Conservation (phyloP, 2,888 invertebrate species). For the Digitonthophagus gazella region DNA sequence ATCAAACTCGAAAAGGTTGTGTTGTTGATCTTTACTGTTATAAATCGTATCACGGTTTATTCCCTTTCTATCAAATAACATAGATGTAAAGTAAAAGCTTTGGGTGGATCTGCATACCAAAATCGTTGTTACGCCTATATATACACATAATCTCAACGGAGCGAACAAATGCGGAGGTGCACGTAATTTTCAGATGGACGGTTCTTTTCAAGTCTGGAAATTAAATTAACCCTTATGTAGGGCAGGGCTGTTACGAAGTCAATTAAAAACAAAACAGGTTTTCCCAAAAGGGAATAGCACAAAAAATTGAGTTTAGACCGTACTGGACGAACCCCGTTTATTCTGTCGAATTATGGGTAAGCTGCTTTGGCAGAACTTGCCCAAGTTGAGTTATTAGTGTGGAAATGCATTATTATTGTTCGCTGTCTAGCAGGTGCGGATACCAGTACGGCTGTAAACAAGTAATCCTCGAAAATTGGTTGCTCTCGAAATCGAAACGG, state of each 20-base stretch:
- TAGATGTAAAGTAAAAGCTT: background rate
- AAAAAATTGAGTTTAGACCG: background rate
- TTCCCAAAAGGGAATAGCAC: background rate
- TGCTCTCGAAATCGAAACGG: background rate
- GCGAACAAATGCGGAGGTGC: background rate
- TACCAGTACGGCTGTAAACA: background rate
- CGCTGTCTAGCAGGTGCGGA: background rate
- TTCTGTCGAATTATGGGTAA: background rate
- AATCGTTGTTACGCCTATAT: too few species aligned
- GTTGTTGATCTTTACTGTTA: background rate
- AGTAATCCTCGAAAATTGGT: background rate
- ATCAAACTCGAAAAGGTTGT: background rate
- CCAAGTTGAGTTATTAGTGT: background rate
- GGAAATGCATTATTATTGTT: background rate
- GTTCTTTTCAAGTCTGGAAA: background rate
- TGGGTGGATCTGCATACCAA: background rate
- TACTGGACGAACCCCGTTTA: background rate
- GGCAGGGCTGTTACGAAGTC: background rate
- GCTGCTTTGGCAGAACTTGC: background rate
- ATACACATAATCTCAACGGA: background rate
- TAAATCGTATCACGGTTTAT: too few species aligned
- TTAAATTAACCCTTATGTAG: background rate
- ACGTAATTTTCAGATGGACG: background rate
- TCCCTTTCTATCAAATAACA: too few species aligned
- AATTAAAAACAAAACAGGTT: background rate